Base-by-base conservation (phyloP, 2,113 vertebrate genomes). In the Hemichromis elongatus region DNA sequence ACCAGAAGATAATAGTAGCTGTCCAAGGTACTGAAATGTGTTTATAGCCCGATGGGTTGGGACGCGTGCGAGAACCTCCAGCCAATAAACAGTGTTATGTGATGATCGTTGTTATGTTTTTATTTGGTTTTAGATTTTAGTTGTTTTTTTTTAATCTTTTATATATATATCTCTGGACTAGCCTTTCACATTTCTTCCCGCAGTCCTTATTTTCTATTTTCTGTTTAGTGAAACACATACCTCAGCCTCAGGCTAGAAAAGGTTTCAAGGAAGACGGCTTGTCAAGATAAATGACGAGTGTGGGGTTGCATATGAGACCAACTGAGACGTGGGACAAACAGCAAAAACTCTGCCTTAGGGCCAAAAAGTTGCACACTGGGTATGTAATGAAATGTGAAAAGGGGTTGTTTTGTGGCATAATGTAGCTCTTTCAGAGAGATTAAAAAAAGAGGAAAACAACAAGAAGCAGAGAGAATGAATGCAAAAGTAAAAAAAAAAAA, bases 21-120 rank as follows among this genome's bases (percentile, higher is more conserved):
- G 82, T 92, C 91, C 91, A 90, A 61, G 89, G 88, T 89, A 81
- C 90, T 91, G 90, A 91, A 91, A 37, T 50, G 59, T 80, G 28
- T 89, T 88, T 77, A 45, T 19, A 59, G 70, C 80, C 50, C 83
- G 88, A 56, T 66, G 63, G 73, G 86, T 70, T 73, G 56, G 28
- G 50, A 61, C 28, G 7, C 33, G 19, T 24, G 5, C 45, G 83
- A 66, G n/a, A 77, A 7, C 63, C 35, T 61, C 30, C n/a, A 77
- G 45, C 42, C 61, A 56, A 56, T 55, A 47, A 68, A 35, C 82
- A 59, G 45, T 83, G 75, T 77, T 28, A 26, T 21, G 10, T 85
- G 47, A 45, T 45, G 24, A 37, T 19, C 1, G 2, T 54, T 10
- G 75, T 54, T 52, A 7, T 26, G 33, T 42, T 59, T 63, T 37